Percentiles rank a stretch among this genome's conserved stretches.
These are phyloP conservation scores for Drosophila mettleri DNA, from an alignment of 2,888 invertebrate species.

Conservation along the genomic window DNA sequence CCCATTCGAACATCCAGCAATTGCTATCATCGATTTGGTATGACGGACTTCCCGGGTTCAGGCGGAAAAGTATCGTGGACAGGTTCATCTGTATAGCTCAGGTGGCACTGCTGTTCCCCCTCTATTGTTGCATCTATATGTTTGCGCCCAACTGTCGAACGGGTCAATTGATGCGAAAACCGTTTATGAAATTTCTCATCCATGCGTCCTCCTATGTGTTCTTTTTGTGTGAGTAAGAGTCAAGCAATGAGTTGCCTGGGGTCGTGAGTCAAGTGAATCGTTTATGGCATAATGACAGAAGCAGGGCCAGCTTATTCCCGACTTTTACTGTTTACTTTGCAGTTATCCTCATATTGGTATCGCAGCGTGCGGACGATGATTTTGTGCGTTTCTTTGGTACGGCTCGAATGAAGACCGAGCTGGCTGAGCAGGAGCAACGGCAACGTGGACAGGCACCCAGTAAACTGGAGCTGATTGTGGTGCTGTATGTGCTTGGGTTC, in stretches of 20 bases:
- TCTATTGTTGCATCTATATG: conserved; percentile 94
- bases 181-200: conserved; percentile 98
- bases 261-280: conserved; percentile 13
- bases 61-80: conserved; percentile 90
- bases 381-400: conserved; percentile 90
- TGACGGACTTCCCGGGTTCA: conserved; percentile 97
- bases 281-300: conserved; percentile 21
- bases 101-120: conserved; percentile 93
- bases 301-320: not conserved
- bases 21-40: conserved; percentile 96
- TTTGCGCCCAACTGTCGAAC: conserved; percentile 92
- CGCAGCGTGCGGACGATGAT: conserved; percentile 94
- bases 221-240: conserved; percentile 92
- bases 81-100: conserved; percentile 90
- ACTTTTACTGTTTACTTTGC: conserved; percentile 49
- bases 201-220: conserved; percentile 97
- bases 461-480: conserved; percentile 92
- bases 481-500: conserved; percentile 94
- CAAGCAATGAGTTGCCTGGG: not conserved
- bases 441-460: conserved; percentile 95
- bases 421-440: conserved; percentile 88
- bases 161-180: conserved; percentile 94
- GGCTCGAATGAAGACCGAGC: conserved; percentile 88
- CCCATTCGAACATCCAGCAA: conserved; percentile 98
- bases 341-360: conserved; percentile 96